These are phyloP conservation scores for Hippocampus comes DNA, from an alignment of 2,113 vertebrate species.

Conservation along the genomic window DNA sequence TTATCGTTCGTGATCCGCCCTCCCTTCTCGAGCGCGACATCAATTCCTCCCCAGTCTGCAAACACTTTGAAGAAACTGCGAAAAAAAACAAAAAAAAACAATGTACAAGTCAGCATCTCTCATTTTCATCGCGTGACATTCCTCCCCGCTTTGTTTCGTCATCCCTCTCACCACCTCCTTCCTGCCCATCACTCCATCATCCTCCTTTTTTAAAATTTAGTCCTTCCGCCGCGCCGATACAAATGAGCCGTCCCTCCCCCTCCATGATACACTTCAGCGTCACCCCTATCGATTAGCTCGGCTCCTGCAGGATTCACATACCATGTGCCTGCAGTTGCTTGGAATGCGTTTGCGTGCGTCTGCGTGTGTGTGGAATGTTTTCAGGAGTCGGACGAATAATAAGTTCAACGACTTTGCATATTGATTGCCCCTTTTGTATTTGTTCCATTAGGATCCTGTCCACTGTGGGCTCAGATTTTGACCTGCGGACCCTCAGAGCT, in stretches of 20 bases:
- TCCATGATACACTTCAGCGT: slow-evolving; percentile 48
- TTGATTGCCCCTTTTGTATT: slow-evolving; percentile 41
- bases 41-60: slow-evolving; percentile 5
- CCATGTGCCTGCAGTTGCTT: slow-evolving; percentile 32
- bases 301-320: slow-evolving; percentile 58
- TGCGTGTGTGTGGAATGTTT: slow-evolving; percentile 5
- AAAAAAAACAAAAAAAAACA: slow-evolving; percentile 26
- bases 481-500: slow-evolving; percentile 93
- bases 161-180: slow-evolving; percentile 5
- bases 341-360: slow-evolving; percentile 20
- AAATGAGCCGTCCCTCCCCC: slow-evolving; percentile 21
- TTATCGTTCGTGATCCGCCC: slow-evolving; percentile 19
- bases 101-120: slow-evolving; percentile 44
- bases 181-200: slow-evolving; percentile 11
- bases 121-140: slow-evolving; percentile 24
- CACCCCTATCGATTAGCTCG: slow-evolving; percentile 53
- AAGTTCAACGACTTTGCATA: slow-evolving; percentile 40
- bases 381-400: slow-evolving; percentile 29
- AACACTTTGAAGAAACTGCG: slow-evolving; percentile 19
- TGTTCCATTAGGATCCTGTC: slow-evolving; percentile 73
- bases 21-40: not conserved
- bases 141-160: slow-evolving; percentile 7
- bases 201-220: slow-evolving; percentile 13
- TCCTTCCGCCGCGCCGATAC: slow-evolving; percentile 17
- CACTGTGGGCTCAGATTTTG: slow-evolving; percentile 87